Base-by-base conservation (phyloP, 2,797 vertebrate genomes). In the Bucorvus abyssinicus region DNA sequence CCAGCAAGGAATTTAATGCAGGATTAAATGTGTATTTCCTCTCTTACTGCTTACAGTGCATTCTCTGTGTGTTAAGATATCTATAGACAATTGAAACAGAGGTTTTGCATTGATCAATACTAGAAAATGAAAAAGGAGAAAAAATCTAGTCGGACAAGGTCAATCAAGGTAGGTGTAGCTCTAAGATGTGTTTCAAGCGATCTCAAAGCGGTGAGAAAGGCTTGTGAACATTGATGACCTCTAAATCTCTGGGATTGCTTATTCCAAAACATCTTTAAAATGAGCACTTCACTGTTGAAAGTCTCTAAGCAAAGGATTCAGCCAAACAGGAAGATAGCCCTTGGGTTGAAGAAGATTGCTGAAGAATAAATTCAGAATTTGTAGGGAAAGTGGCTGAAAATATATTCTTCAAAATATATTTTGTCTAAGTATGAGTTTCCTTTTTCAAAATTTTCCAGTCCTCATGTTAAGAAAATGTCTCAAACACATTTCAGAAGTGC, bases 11-110 rank as follows among this genome's bases (percentile, higher is more conserved):
- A 89, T 93, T 90, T 90, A 81, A 94, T 76, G 56, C 14, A 76
- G 36, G 80, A 87, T 94, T 92, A 90, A 79, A 89, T 34, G 9
- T 59, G 27, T 56, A 52, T 89, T 91, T 96, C 84, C 70, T 90
- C 74, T 65, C 40, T 90, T 79, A 70, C n/a, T 67, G n/a, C 21
- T 90, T 84, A 60, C 67, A 47, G 44, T 86, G 38, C 70, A 73
- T 79, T 91, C 47, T 82, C 36, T 82, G 20, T 47, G 20, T 44
- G 42, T 77, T 91, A 91, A 77, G 45, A 30, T 77, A 89, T 7
- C 40, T 60, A 26, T 14, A 74, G 44, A 69, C 38, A 90, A 70
- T 29, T 82, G 59, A 93, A 96, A 73, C 5, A 47, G 30, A 61
- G 3, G 11, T 87, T 84, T 60, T 60, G 14, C 59, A 83, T 69